Conservation (phyloP, 2,888 invertebrate genomes). For the Drosophila mayaguana region DNA sequence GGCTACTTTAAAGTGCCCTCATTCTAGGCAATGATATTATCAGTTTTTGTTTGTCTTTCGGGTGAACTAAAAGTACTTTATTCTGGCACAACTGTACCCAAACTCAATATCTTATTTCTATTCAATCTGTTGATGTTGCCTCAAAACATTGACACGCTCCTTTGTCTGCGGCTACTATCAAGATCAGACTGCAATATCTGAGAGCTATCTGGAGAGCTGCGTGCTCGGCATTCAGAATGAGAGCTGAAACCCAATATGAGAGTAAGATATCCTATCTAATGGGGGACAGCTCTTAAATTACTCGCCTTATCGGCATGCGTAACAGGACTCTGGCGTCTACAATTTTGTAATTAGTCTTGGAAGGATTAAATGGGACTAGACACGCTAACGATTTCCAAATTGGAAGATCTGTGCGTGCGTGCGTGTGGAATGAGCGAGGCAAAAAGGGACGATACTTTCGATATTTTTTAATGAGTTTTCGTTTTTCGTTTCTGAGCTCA, state of each 20-base stretch:
- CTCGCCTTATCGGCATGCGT: slow-evolving; percentile 31
- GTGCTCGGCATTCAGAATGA: slow-evolving; percentile 19
- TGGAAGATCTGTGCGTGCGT: slow-evolving; percentile 14
- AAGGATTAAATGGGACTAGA: slow-evolving; percentile 44
- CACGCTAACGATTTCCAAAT: slow-evolving; percentile 33
- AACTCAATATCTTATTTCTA: not conserved
- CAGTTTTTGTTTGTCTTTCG: not conserved
- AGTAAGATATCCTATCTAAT: slow-evolving; percentile 29
- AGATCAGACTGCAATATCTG: slow-evolving; percentile 27
- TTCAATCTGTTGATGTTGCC: slow-evolving; percentile 36
- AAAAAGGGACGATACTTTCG: slow-evolving; percentile 24
- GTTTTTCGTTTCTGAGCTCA: slow-evolving; percentile 20
- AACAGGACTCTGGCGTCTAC: slow-evolving; percentile 32
- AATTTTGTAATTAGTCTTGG: slow-evolving; percentile 43
- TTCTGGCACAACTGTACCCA: slow-evolving; percentile 27
- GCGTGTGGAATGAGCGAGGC: slow-evolving; percentile 5
- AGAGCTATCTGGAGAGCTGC: slow-evolving; percentile 3
- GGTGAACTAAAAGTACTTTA: not conserved
- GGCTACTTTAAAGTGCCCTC: no score
- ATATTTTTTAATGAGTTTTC: slow-evolving; percentile 36
- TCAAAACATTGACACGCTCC: slow-evolving; percentile 40
- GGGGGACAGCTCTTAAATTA: slow-evolving; percentile 39
- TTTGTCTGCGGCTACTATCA: slow-evolving; percentile 21
- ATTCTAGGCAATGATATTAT: not conserved
- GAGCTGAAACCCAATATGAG: slow-evolving; percentile 33